Conservation (phyloP, 1,140 invertebrate genomes). For the Drosophila lini region DNA sequence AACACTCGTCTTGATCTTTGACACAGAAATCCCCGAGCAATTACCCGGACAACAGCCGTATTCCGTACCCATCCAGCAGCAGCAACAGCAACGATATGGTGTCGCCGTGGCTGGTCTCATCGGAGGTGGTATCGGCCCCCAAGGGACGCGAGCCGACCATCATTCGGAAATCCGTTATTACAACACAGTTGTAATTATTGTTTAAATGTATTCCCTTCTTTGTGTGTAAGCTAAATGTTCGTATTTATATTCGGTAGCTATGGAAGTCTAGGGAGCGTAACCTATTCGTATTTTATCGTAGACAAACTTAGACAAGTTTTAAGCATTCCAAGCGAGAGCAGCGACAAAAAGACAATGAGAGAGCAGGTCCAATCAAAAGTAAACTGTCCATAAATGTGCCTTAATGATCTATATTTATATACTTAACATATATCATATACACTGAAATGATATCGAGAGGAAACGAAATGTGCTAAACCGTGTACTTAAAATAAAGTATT, state of each 20-base stretch:
- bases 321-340: slow-evolving; percentile 68
- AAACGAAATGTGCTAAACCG: slow-evolving; percentile 64
- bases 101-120: slow-evolving; percentile 92
- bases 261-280: slow-evolving; percentile 43
- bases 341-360: slow-evolving; percentile 71
- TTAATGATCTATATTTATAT: slow-evolving; percentile 72
- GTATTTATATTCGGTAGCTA: slow-evolving; percentile 75
- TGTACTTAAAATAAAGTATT: slow-evolving; percentile 74
- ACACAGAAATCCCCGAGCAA: slow-evolving; percentile 84
- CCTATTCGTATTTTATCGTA: slow-evolving; percentile 56
- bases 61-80: slow-evolving; percentile 73
- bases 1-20: slow-evolving; percentile 45
- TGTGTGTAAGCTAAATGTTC: slow-evolving; percentile 70
- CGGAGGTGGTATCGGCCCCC: slow-evolving; percentile 88
- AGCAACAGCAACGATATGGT: slow-evolving; percentile 85
- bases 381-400: slow-evolving; percentile 81
- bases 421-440: slow-evolving; percentile 56
- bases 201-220: slow-evolving; percentile 55
- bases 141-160: slow-evolving; percentile 89
- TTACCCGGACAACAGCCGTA: slow-evolving; percentile 83
- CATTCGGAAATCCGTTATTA: slow-evolving; percentile 93
- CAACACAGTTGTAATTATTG: slow-evolving; percentile 90
- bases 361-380: slow-evolving; percentile 78
- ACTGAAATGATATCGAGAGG: slow-evolving; percentile 45
- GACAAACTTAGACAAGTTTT: slow-evolving; percentile 73